These are phyloP conservation scores for Probosciger aterrimus DNA, from an alignment of 2,113 vertebrate genomes.

Conservation along the genomic window DNA sequence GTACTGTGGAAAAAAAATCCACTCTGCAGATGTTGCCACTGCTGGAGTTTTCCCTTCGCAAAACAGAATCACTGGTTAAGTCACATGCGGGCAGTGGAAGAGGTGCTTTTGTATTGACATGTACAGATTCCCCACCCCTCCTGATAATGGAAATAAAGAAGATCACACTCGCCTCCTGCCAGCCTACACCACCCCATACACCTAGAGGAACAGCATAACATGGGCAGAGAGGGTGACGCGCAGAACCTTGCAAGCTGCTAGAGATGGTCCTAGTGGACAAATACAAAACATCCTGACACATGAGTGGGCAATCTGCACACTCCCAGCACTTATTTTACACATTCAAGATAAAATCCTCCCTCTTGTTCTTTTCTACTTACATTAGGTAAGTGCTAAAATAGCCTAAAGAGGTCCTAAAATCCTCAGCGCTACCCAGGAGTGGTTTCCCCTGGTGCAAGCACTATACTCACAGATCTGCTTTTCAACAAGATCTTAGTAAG, in stretches of 20 bases:
- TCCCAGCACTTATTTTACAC: neutral
- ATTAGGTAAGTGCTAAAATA: slow-evolving; percentile 2
- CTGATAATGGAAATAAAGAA: neutral
- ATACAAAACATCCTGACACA: neutral
- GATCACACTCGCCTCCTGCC: neutral
- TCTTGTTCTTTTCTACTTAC: neutral
- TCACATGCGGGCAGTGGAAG: neutral
- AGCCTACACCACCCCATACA: neutral
- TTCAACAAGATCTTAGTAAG: neutral
- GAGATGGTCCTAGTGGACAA: neutral
- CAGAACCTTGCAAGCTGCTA: neutral
- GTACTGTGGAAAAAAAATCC: neutral
- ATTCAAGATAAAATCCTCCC: neutral
- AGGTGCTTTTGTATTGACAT: neutral
- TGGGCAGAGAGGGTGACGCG: accelerated
- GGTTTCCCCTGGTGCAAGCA: neutral
- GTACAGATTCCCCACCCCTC: neutral
- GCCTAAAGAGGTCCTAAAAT: neutral
- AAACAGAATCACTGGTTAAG: neutral
- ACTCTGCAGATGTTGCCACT: neutral
- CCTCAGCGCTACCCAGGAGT: neutral
- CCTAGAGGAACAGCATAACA: neutral
- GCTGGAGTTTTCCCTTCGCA: neutral
- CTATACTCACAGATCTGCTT: neutral
- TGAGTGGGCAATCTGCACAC: neutral